A percentile compares a stretch with the other conserved stretches of the same genome.
phyloP scores from a whole-genome alignment of 2,888 invertebrate genomes.

The Helleia helle region DNA sequence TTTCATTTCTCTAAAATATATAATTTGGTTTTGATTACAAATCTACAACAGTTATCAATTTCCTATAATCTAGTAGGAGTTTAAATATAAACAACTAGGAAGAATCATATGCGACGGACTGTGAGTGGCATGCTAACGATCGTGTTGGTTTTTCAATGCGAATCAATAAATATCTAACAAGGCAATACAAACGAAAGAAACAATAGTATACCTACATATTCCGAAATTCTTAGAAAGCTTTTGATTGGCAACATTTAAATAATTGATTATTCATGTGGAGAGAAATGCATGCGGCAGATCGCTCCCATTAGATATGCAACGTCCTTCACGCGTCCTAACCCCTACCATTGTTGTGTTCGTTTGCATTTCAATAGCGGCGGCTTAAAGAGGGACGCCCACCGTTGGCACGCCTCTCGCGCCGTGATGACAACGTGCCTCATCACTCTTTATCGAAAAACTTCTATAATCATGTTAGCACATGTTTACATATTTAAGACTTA shows the following conservation, averaged over 20 bases:
- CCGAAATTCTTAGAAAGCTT: conserved; percentile 47
- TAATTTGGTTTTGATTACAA: conserved; percentile 72
- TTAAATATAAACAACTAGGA: conserved; percentile 70
- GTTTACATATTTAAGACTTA: too few species aligned
- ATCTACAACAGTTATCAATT: conserved; percentile 67
- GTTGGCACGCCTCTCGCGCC: conserved; percentile 43
- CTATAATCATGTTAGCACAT: conserved; percentile 4
- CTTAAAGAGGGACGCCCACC: conserved; percentile 50
- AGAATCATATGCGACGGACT: conserved; percentile 71
- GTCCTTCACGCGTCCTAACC: conserved; percentile 73
- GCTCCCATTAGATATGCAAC: conserved; percentile 62
- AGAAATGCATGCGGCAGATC: conserved; percentile 62
- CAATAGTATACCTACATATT: conserved; percentile 29
- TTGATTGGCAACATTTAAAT: conserved; percentile 64
- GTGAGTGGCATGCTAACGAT: conserved; percentile 46
- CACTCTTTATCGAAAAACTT: background rate
- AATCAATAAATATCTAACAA: conserved; percentile 27
- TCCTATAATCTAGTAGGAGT: conserved; percentile 69
- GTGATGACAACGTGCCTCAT: conserved; percentile 33
- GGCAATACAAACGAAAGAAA: conserved; percentile 29
- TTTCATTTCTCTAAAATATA: conserved; percentile 71
- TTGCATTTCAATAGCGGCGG: conserved; percentile 66
- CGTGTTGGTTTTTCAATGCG: conserved; percentile 44
- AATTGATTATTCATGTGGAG: conserved; percentile 71
- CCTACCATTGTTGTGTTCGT: conserved; percentile 67